A percentile compares a stretch with the other conserved stretches of the same genome.
Conservation (phyloP, 2,888 invertebrate genomes). For the Cryptocephalus moraei region DNA sequence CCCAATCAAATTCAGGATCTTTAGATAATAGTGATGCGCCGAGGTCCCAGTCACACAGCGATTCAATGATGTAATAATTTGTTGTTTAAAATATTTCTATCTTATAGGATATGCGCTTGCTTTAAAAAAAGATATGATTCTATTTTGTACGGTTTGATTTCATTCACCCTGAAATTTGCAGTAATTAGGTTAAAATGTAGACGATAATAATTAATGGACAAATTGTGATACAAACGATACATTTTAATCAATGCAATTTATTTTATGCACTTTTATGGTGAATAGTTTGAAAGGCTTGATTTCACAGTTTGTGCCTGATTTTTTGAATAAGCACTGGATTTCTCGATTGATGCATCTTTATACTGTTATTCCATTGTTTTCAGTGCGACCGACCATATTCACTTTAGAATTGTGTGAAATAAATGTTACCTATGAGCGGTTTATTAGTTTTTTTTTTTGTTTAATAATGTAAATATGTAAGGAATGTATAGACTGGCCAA, state of each 20-base stretch:
- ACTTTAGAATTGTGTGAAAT: conserved; percentile 4
- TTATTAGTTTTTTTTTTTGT: conserved; percentile 6
- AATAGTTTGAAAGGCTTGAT: neutral
- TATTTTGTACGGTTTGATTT: too few species aligned
- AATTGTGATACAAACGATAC: conserved; percentile 3
- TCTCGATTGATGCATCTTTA: neutral
- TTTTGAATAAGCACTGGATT: neutral
- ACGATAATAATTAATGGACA: conserved; percentile 1
- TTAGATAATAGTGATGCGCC: conserved; percentile 17
- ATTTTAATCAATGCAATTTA: conserved; percentile 2
- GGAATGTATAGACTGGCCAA: conserved; percentile 14
- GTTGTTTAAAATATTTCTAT: neutral
- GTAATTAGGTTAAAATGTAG: conserved; percentile 1
- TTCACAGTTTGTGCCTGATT: neutral
- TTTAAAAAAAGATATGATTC: conserved; percentile 2
- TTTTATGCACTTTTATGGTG: conserved; percentile 2
- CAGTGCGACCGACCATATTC: neutral
- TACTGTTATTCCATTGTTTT: neutral
- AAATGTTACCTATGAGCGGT: conserved; percentile 4
- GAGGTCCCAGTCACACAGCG: conserved; percentile 18
- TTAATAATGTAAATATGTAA: conserved; percentile 10
- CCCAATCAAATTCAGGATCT: conserved; percentile 15
- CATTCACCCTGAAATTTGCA: conserved; percentile 1
- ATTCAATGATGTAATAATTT: conserved; percentile 18
- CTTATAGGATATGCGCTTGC: conserved; percentile 7